phyloP scores from a whole-genome alignment of 2,113 vertebrate species.

The Cepphus grylle region DNA sequence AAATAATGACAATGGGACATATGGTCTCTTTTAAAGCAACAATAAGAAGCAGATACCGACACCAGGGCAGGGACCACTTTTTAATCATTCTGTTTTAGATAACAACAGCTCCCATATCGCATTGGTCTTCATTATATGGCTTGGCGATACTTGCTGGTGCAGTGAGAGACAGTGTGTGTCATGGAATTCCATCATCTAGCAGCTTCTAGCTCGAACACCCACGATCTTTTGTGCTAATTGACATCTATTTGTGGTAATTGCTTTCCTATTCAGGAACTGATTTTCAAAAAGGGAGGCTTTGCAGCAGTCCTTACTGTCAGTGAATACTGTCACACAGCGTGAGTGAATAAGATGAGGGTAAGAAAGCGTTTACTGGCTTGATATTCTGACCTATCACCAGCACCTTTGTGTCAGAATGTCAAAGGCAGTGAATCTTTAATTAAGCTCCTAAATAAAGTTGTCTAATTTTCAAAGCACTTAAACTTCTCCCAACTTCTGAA shows the following conservation, averaged over 20 bases:
- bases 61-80: neutral
- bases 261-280: neutral
- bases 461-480: neutral
- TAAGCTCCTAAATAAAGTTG: neutral
- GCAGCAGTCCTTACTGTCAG: neutral
- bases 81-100: neutral
- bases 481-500: neutral
- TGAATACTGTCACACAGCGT: neutral
- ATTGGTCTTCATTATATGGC: neutral
- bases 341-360: neutral
- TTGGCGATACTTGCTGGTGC: fast-evolving
- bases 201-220: neutral
- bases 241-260: neutral
- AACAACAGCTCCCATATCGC: neutral
- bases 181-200: neutral
- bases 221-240: neutral
- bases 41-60: neutral
- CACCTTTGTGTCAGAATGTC: neutral
- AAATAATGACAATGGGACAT: neutral
- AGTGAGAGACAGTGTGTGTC: neutral
- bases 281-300: neutral
- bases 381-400: neutral
- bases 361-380: neutral
- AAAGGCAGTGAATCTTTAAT: neutral
- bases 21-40: neutral